These are phyloP conservation scores for Liparis tanakae DNA, from an alignment of 2,797 vertebrate species.

Conservation along the genomic window DNA sequence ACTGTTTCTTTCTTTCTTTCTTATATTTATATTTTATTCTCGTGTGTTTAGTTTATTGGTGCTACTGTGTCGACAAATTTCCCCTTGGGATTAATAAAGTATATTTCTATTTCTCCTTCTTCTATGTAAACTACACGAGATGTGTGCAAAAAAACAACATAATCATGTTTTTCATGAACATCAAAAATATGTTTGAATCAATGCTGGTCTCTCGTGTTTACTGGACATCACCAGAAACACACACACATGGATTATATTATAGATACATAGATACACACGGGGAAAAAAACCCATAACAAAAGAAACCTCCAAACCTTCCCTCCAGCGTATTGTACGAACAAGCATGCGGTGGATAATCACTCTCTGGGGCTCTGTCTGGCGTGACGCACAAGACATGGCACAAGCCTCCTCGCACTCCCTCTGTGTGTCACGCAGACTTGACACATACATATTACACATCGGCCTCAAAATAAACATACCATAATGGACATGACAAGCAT, in stretches of 20 bases:
- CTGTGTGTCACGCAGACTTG: slow-evolving; percentile 43
- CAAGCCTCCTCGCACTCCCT: slow-evolving; percentile 36
- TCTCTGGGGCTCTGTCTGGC: slow-evolving; percentile 33
- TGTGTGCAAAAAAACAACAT: neutral
- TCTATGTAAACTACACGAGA: neutral
- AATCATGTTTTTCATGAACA: neutral
- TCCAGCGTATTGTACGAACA: slow-evolving; percentile 20
- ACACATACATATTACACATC: slow-evolving; percentile 56
- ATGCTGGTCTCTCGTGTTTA: neutral
- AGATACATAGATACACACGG: neutral
- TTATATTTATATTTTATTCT: too few relatives aligned
- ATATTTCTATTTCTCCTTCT: too few relatives aligned
- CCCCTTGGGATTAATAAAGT: too few relatives aligned
- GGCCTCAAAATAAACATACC: slow-evolving; percentile 55
- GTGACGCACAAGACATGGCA: slow-evolving; percentile 50
- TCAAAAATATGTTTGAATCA: neutral
- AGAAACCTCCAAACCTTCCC: slow-evolving; percentile 1
- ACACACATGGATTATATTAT: slow-evolving; percentile 13
- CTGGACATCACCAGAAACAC: neutral
- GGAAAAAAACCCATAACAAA: neutral
- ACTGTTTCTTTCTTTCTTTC: too few relatives aligned
- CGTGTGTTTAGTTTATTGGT: too few relatives aligned
- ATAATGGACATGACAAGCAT: slow-evolving; percentile 51
- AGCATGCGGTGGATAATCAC: slow-evolving; percentile 39
- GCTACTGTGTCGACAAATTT: too few relatives aligned